Conservation (phyloP, 2,888 invertebrate species). For the Tipula helvola region DNA sequence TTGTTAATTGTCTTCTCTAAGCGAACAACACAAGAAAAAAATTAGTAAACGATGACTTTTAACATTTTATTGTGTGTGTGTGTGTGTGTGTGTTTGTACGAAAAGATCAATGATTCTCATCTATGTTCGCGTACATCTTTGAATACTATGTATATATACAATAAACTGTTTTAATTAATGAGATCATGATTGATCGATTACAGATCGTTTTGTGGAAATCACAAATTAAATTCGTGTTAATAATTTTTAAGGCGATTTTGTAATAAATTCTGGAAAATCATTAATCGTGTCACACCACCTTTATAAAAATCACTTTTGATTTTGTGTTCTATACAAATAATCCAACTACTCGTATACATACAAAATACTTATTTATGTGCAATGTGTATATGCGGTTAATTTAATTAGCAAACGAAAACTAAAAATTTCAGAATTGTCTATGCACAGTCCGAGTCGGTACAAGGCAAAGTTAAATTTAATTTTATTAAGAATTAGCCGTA, state of each 20-base stretch:
- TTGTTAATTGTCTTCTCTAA: background rate
- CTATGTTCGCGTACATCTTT: background rate
- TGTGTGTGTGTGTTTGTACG: background rate
- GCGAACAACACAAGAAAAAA: background rate
- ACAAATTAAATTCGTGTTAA: background rate
- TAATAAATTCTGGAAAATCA: too few species aligned
- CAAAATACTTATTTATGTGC: background rate
- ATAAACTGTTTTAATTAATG: background rate
- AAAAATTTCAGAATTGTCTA: background rate
- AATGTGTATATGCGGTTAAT: background rate
- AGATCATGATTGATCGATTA: background rate
- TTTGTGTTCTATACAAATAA: background rate
- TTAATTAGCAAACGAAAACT: background rate
- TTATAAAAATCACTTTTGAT: background rate
- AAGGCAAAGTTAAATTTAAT: background rate
- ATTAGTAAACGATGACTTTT: slow-evolving; percentile 4
- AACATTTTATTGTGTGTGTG: background rate
- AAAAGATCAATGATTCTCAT: background rate
- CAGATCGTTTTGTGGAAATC: background rate
- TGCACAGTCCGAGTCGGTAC: background rate
- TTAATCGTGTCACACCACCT: background rate
- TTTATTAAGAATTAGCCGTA: background rate
- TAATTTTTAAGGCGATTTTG: background rate
- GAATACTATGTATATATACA: background rate
- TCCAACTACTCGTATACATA: background rate